phyloP scores from a whole-genome alignment of 2,888 invertebrate species.

The Phytoseiulus persimilis region DNA sequence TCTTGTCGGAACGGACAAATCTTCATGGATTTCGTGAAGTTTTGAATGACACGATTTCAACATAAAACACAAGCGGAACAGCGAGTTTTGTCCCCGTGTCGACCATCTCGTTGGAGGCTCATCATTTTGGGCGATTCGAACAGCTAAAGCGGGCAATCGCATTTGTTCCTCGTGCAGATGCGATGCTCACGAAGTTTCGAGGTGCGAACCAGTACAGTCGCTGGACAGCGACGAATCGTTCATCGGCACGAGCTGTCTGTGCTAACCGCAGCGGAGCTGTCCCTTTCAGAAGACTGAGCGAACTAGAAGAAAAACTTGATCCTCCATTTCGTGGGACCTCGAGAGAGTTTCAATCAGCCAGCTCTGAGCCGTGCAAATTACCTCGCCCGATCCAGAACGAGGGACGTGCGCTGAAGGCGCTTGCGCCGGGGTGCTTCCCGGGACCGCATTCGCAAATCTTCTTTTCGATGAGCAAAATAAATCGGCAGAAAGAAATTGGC shows the following conservation, averaged over 20 bases:
- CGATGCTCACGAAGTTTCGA: neutral
- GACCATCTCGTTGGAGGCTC: neutral
- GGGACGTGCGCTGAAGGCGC: too few relatives aligned
- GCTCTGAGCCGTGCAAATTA: neutral
- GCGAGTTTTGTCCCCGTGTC: neutral
- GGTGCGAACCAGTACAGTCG: neutral
- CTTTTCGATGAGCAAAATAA: too few relatives aligned
- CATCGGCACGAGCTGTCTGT: neutral
- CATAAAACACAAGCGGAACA: neutral
- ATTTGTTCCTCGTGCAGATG: neutral
- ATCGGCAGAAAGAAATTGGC: too few relatives aligned
- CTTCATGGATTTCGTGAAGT: constrained; percentile 24
- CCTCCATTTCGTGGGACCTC: neutral
- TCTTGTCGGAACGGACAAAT: neutral
- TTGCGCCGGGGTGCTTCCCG: too few relatives aligned
- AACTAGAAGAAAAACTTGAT: neutral
- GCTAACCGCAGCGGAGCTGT: neutral
- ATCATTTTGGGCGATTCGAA: neutral
- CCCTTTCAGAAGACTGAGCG: neutral
- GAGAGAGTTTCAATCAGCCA: neutral
- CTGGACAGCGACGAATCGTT: neutral
- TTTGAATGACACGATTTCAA: neutral
- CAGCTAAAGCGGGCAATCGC: neutral
- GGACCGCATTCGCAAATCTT: too few relatives aligned
- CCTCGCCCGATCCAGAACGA: too few relatives aligned